Evolutionary conservation across 2,888 invertebrate species (phyloP), one percentile per base, ranked within the genome.

Genomic region (Petrolisthes cinctipes): DNA sequence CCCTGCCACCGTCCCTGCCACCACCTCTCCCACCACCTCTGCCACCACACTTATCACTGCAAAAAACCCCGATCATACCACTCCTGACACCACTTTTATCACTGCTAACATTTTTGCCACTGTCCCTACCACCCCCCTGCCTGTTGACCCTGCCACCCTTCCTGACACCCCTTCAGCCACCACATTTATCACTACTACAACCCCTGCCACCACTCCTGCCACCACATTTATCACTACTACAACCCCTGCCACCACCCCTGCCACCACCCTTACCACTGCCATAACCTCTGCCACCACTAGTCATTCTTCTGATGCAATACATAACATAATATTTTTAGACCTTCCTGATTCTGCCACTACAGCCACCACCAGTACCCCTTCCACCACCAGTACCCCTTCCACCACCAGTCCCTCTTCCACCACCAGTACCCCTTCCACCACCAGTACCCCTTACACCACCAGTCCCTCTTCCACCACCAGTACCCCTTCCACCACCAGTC

Each of bases 21-120:
- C 66, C 66, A 81, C 37, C 37, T 23, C 66, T 37, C 6, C 61
- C 66, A 61, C 61, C 9, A 78, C 66, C 9, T 51, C 84, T 83
- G 17, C 20, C 11, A n/a, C 71, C 37, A 61, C 66, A 66, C 14
- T 51, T 20, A 51, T 23, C 23, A 23, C 61, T 9, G 23, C 61
- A 4, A 20, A 7, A n/a, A 20, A n/a, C 14, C 53, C 68, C 68
- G 51, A 6, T 53, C 4, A n/a, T 5, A n/a, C 20, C 2, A 54
- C 14, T 53, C 56, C 37, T 9, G 11, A 61, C 66, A 66, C 14
- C 51, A 37, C 56, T 61, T 17, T 51, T 20, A 51, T 23, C 23
- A 23, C 61, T 9, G 23, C 61, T 54, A 20, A 17, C 14, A 51
- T 79, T 4, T 20, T 53, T 51, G 1, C 54, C 54, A 20, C 54